Percentiles rank a stretch among this genome's conserved stretches.
Evolutionary conservation across 2,113 vertebrate species (phyloP).

Genomic region (Mungos mungo): DNA sequence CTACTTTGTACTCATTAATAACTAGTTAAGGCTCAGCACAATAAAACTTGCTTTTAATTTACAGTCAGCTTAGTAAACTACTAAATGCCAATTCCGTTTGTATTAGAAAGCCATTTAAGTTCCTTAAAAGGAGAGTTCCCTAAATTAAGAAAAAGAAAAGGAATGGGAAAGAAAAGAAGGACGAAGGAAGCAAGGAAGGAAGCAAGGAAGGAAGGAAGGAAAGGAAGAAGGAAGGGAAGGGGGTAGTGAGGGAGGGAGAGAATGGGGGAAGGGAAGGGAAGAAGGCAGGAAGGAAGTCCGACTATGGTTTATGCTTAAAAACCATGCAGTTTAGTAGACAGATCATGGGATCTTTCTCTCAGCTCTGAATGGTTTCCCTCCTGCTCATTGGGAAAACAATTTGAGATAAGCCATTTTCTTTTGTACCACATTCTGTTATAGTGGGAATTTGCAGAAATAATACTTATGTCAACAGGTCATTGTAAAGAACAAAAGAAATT

Average conservation of each 20-base stretch:
- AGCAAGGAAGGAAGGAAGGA: no score
- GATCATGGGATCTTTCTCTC: background rate
- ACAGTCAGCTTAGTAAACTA: background rate
- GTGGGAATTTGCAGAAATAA: background rate
- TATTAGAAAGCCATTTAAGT: background rate
- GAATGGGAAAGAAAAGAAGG: background rate
- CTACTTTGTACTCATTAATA: slow-evolving; percentile 41
- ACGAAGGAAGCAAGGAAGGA: rapidly evolving
- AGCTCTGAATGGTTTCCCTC: background rate
- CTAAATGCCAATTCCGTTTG: background rate
- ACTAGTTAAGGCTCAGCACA: background rate
- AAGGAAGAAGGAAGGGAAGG: no score
- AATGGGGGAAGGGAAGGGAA: no score
- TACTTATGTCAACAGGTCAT: background rate
- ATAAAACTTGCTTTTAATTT: slow-evolving; percentile 46
- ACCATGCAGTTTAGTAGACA: background rate
- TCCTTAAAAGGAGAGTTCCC: background rate
- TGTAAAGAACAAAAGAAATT: background rate
- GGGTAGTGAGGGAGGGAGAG: no score
- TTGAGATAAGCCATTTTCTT: background rate
- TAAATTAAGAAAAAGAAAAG: background rate
- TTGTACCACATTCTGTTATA: background rate
- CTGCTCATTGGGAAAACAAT: background rate
- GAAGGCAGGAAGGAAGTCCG: background rate
- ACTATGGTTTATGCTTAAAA: background rate